phyloP scores from a whole-genome alignment of 2,888 invertebrate species.

The Synanthedon formicaeformis region DNA sequence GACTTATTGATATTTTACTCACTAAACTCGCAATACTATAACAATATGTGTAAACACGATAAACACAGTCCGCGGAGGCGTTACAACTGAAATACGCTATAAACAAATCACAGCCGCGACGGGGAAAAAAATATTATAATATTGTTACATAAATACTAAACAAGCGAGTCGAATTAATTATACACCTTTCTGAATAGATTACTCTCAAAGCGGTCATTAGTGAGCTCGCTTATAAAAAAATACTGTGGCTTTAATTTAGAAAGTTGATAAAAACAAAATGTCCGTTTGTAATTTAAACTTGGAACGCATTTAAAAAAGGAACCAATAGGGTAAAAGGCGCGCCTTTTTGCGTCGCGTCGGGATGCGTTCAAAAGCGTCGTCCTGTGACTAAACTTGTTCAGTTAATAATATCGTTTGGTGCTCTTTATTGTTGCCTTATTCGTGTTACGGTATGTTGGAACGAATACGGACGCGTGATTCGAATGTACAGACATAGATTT shows the following conservation, averaged over 20 bases:
- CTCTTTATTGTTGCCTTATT: slow-evolving; percentile 53
- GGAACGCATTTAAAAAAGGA: slow-evolving; percentile 12
- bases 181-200: slow-evolving; percentile 32
- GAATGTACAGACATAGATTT: slow-evolving; percentile 45
- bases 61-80: slow-evolving; percentile 28
- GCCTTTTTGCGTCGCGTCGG: not conserved
- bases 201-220: slow-evolving; percentile 11
- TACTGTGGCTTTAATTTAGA: slow-evolving; percentile 23
- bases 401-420: slow-evolving; percentile 44
- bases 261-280: slow-evolving; percentile 17
- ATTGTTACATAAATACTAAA: slow-evolving; percentile 50
- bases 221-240: slow-evolving; percentile 9
- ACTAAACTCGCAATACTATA: not conserved
- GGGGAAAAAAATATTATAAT: slow-evolving; percentile 30
- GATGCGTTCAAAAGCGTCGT: slow-evolving; percentile 32
- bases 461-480: slow-evolving; percentile 58
- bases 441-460: slow-evolving; percentile 66
- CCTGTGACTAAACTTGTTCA: slow-evolving; percentile 39
- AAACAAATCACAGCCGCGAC: slow-evolving; percentile 30
- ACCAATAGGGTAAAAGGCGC: slow-evolving; percentile 5
- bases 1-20: not conserved
- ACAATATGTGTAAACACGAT: slow-evolving; percentile 29
- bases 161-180: slow-evolving; percentile 46
- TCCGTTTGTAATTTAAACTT: slow-evolving; percentile 15
- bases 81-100: slow-evolving; percentile 43